Conservation (phyloP, 92 coral and sea anemone genomes). For the Porites cylindrica region DNA sequence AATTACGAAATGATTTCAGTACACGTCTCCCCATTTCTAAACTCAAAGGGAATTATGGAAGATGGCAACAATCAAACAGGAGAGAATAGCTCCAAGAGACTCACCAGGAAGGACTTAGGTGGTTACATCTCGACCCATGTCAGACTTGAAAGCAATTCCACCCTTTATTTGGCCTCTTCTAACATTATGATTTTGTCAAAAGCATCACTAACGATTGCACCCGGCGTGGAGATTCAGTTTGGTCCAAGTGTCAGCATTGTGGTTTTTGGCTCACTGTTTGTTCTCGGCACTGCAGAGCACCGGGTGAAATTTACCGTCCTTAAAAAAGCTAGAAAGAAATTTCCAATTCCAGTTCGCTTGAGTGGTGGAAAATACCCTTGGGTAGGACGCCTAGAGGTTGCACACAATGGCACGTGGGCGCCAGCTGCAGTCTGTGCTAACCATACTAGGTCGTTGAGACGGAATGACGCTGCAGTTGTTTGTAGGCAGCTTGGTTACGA, state of each 20-base stretch:
- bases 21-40: not conserved
- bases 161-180: conserved; percentile 11
- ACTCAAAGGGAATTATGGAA: not conserved
- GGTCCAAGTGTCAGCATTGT: conserved; percentile 40
- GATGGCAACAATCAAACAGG: not conserved
- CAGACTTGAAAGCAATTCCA: not conserved
- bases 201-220: conserved; percentile 27
- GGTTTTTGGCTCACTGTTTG: conserved; percentile 44
- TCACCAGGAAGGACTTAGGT: not conserved
- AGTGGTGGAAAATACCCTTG: conserved; percentile 17
- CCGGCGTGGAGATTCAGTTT: conserved; percentile 48
- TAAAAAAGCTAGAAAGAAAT: not conserved
- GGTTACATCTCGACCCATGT: conserved; percentile 34
- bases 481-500: conserved; percentile 5
- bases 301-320: conserved; percentile 1
- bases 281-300: conserved; percentile 5
- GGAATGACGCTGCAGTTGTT: not conserved
- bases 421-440: conserved; percentile 4
- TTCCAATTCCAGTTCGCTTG: not conserved
- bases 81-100: not conserved
- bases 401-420: conserved; percentile 6
- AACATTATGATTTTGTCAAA: conserved; percentile 29
- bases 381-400: conserved; percentile 6
- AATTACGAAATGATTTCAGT: not conserved
- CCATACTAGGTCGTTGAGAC: not conserved